Base-by-base conservation (phyloP, 2,888 invertebrate species). In the Alloplasta piceator region DNA sequence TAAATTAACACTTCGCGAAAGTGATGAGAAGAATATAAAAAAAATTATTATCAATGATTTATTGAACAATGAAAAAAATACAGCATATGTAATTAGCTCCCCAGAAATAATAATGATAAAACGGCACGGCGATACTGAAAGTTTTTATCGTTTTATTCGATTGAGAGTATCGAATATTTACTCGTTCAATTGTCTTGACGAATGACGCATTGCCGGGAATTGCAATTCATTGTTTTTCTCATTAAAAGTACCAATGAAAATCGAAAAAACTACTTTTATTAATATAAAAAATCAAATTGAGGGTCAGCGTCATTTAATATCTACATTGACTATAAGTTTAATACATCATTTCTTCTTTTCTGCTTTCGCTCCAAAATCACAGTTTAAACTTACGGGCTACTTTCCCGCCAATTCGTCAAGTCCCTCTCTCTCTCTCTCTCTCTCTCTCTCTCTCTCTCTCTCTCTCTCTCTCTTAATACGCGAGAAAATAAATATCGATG, bases 381-480 rank as follows among this genome's bases (percentile, higher is more conserved):
- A 80, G 66, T 76, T 82, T 68, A 61, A 72, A 82, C 82, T 82
- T 70, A 82, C 82, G 58, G 67, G 55, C 58, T 26, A 68, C 5
- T 14, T 43, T 72, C 76, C 76, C 80, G 68, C 71, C 58, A 72
- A 79, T 79, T 43, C 52, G 56, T 48, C 38, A 14, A n/a, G n/a
- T n/a, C n/a, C n/a, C n/a, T 61, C 38, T 52, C 63, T 55, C 41
- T 48, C 41, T 26, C 56, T 55, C 41, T 52, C 50, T 75, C 50
- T 52, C 39, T 26, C 38, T 52, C 63, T 55, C 41, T 48, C 41
- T 26, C 56, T 55, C 41, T 61, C 38, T 52, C 63, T 55, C 41
- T 48, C 41, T 26, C 56, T 55, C 41, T 52, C 50, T 75, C 50
- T 52, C 39, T 26, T 60, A 43, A 63, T 64, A 52, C 56, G 26